Evolutionary conservation across 2,888 invertebrate genomes (phyloP).

Genomic region (Synanthedon andrenaeformis): DNA sequence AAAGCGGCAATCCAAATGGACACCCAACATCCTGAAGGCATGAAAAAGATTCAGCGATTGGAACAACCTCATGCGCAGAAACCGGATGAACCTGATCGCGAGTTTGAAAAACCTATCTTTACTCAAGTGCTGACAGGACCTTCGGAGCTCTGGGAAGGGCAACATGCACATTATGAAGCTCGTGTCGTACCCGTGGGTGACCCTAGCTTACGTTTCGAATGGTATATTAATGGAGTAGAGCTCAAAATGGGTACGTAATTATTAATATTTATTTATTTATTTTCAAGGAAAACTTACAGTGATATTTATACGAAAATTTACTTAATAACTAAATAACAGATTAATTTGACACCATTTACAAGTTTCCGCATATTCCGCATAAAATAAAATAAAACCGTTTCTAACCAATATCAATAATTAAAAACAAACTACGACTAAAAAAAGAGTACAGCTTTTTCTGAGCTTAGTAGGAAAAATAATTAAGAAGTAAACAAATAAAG

Average conservation of each 20-base stretch:
- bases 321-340: no score
- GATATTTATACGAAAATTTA: no score
- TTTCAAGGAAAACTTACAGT: no score
- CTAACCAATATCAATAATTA: no score
- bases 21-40: slow-evolving; percentile 93
- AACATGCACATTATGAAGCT: slow-evolving; percentile 91
- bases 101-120: slow-evolving; percentile 92
- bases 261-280: no score
- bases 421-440: no score
- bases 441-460: no score
- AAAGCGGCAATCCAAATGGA: slow-evolving; percentile 90
- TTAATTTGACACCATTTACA: no score
- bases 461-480: no score
- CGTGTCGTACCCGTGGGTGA: slow-evolving; percentile 95
- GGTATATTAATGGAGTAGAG: slow-evolving; percentile 95
- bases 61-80: slow-evolving; percentile 81
- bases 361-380: no score
- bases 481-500: no score
- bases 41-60: slow-evolving; percentile 87
- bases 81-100: slow-evolving; percentile 80
- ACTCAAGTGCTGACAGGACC: slow-evolving; percentile 89
- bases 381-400: no score
- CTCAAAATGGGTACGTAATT: slow-evolving; percentile 88
- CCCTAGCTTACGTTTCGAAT: slow-evolving; percentile 90
- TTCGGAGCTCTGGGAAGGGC: slow-evolving; percentile 91